Base-by-base conservation (phyloP, 2,797 vertebrate genomes). In the Iguana delicatissima region DNA sequence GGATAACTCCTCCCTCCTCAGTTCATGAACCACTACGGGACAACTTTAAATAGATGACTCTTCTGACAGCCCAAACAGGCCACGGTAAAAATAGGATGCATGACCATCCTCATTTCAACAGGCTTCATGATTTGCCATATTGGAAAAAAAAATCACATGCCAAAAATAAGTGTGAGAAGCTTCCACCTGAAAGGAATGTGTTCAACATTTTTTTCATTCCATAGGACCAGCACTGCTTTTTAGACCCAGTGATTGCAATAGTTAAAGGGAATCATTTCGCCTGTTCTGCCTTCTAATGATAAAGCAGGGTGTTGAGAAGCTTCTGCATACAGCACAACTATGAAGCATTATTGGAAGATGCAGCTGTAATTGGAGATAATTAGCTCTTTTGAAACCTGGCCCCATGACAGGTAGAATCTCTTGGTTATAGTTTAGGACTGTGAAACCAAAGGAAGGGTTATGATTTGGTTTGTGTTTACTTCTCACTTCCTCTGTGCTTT, bases 401-500 rank as follows among this genome's bases (percentile, higher is more conserved):
- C 72, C 24, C n/a, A 55, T 69, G 72, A 79, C 50, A 84, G 80
- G 46, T 57, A 79, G 59, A 79, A 69, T 84, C 73, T 72, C 62
- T 82, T 69, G 72, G 55, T 90, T 86, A 64, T 42, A 80, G 35
- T 85, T 59, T 73, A 59, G 69, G 59, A 16, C 69, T 77, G 14
- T 52, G 6, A 84, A 91, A 69, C 57, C 20, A 57, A 57, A 72
- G 35, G 22, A 84, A 69, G 29, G 73, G 14, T 42, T 79, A 79
- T 84, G 79, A 87, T 91, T 87, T 87, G 72, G 46, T 79, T 80
- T 84, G 59, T 72, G 59, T 84, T 87, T 91, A 69, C 89, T 59
- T 87, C 73, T 91, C 79, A 59, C 62, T 79, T 77, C 50, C 35
- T 84, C 72, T 26, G 35, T 80, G 85, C 90, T 80, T 35, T 72